These are phyloP conservation scores for Taphrorychus bicolor DNA, from an alignment of 2,888 invertebrate genomes.

Conservation along the genomic window DNA sequence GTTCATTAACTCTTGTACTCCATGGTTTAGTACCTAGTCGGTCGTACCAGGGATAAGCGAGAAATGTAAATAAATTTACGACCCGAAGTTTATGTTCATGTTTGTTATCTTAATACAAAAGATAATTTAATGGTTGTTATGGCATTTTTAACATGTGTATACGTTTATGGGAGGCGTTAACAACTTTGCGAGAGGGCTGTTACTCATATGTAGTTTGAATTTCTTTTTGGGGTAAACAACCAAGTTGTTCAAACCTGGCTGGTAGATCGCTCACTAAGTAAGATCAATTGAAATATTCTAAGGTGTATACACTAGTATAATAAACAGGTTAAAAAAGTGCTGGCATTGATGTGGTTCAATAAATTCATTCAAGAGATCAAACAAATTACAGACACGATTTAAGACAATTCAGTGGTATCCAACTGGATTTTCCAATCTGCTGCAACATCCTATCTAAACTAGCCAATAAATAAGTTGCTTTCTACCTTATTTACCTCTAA, in stretches of 20 bases:
- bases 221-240: background rate
- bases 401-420: background rate
- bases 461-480: background rate
- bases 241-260: no score
- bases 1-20: slow-evolving; percentile 31
- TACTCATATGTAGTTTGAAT: background rate
- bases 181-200: background rate
- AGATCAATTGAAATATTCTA: no score
- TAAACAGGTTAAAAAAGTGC: no score
- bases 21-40: slow-evolving; percentile 26
- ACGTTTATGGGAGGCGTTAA: slow-evolving; percentile 14
- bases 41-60: slow-evolving; percentile 27
- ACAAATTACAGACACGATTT: background rate
- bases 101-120: slow-evolving; percentile 30
- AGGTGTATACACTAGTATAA: no score
- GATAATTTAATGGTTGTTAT: slow-evolving; percentile 23
- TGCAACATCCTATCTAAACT: background rate
- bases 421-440: background rate
- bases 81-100: slow-evolving; percentile 25
- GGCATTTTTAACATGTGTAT: slow-evolving; percentile 19
- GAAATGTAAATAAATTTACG: slow-evolving; percentile 34
- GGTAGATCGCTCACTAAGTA: no score
- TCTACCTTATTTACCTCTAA: slow-evolving; percentile 5
- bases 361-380: no score
- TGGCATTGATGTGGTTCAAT: no score